phyloP scores from a whole-genome alignment of 1,140 invertebrate genomes.

The fruit fly (Drosophila melanogaster) region DNA sequence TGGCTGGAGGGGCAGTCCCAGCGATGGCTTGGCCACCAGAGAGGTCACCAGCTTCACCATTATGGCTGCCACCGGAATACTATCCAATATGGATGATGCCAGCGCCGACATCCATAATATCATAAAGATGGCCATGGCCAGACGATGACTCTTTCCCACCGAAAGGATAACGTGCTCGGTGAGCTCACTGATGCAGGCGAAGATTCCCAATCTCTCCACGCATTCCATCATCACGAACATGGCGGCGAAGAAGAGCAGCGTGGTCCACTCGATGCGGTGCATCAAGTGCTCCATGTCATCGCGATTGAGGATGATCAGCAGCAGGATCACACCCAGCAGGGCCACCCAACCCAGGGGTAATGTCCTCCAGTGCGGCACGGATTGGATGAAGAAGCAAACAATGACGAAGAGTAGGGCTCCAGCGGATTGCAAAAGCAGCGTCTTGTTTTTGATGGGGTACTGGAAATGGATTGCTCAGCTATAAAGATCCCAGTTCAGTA shows the following conservation, averaged over 20 bases:
- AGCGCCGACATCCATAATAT: slow-evolving; percentile 91
- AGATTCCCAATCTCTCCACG: slow-evolving; percentile 88
- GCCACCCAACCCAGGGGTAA: slow-evolving; percentile 91
- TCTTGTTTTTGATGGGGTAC: slow-evolving; percentile 89
- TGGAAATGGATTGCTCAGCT: slow-evolving; percentile 62
- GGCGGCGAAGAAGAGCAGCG: slow-evolving; percentile 91
- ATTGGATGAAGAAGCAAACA: slow-evolving; percentile 90
- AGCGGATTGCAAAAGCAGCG: slow-evolving; percentile 88
- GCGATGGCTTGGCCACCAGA: slow-evolving; percentile 87
- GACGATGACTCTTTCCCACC: slow-evolving; percentile 87
- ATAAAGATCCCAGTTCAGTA: not conserved
- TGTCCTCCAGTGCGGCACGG: slow-evolving; percentile 86
- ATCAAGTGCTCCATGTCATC: slow-evolving; percentile 90
- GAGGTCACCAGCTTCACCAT: slow-evolving; percentile 90
- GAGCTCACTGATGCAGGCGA: slow-evolving; percentile 89
- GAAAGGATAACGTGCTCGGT: slow-evolving; percentile 88
- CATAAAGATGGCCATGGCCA: slow-evolving; percentile 89
- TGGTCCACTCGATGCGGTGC: slow-evolving; percentile 92
- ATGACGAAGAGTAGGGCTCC: slow-evolving; percentile 88
- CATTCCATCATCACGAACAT: slow-evolving; percentile 94
- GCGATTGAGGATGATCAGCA: slow-evolving; percentile 88
- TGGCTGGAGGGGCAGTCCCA: slow-evolving; percentile 89
- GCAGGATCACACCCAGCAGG: slow-evolving; percentile 88
- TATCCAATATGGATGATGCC: slow-evolving; percentile 93
- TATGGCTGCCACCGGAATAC: slow-evolving; percentile 92